These are phyloP conservation scores for Melieria omissa DNA, from an alignment of 2,888 invertebrate genomes.

Conservation along the genomic window DNA sequence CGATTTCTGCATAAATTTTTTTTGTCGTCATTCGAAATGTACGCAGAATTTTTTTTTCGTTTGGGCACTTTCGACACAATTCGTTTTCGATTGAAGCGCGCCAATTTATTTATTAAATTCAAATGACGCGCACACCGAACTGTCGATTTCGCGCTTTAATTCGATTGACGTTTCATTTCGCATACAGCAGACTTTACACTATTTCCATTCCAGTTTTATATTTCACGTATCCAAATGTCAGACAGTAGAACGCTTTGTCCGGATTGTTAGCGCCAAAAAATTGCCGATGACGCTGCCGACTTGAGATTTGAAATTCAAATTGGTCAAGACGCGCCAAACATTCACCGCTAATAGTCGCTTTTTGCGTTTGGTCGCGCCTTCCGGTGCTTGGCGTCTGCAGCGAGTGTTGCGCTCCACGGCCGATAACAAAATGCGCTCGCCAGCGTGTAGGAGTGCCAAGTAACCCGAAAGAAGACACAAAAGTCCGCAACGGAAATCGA, in stretches of 20 bases:
- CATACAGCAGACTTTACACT: conserved; percentile 4
- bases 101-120: conserved; percentile 31
- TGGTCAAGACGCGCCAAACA: too few species aligned
- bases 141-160: background rate
- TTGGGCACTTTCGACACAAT: background rate
- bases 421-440: conserved; percentile 14
- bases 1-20: too few species aligned
- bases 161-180: conserved; percentile 5
- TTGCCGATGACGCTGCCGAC: too few species aligned
- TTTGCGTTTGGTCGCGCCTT: conserved; percentile 7
- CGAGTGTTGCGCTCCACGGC: conserved; percentile 16
- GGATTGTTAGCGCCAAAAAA: background rate
- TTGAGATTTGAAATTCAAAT: too few species aligned
- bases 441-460: too few species aligned
- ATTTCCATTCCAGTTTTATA: background rate
- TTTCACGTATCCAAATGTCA: background rate
- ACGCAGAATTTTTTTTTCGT: background rate
- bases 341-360: background rate
- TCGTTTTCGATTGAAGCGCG: background rate
- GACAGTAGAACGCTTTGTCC: background rate
- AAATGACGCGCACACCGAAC: background rate
- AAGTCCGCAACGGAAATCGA: conserved; percentile 1
- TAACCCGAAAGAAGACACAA: too few species aligned
- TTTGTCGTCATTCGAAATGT: background rate
- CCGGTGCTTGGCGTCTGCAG: too few species aligned